A percentile compares a stretch with the other conserved stretches of the same genome.
Evolutionary conservation across 2,888 invertebrate species (phyloP).

Genomic region (Villa cingulata): DNA sequence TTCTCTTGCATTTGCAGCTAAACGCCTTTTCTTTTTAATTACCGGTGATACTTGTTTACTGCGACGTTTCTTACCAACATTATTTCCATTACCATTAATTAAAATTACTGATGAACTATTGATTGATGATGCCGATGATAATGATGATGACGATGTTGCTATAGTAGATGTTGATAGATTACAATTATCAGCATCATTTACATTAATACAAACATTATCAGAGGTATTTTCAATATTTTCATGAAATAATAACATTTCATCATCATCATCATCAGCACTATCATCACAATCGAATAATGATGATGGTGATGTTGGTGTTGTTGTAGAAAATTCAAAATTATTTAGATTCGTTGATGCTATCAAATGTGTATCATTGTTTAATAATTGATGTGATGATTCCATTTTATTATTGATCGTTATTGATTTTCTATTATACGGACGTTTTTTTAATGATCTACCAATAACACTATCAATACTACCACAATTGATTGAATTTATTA

Average conservation of each 20-base stretch:
- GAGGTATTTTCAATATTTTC: slow-evolving; percentile 21
- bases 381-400: not conserved
- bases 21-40: slow-evolving; percentile 64
- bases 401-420: not conserved
- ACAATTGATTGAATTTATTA: too few relatives aligned
- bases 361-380: not conserved
- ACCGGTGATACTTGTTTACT: slow-evolving; percentile 62
- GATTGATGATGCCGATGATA: not conserved
- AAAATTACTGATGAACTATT: too few relatives aligned
- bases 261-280: slow-evolving; percentile 28
- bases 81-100: slow-evolving; percentile 15
- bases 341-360: slow-evolving; percentile 21
- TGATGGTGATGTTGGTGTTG: too few relatives aligned
- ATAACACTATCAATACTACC: not conserved
- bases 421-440: not conserved
- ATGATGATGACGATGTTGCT: not conserved
- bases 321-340: slow-evolving; percentile 30
- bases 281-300: too few relatives aligned
- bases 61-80: slow-evolving; percentile 39
- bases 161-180: not conserved
- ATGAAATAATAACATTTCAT: slow-evolving; percentile 17
- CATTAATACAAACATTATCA: too few relatives aligned
- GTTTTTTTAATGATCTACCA: slow-evolving; percentile 4
- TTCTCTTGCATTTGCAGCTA: slow-evolving; percentile 89
- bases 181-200: slow-evolving; percentile 21